These are phyloP conservation scores for Crypturellus undulatus DNA, from an alignment of 2,113 vertebrate genomes.

Conservation along the genomic window DNA sequence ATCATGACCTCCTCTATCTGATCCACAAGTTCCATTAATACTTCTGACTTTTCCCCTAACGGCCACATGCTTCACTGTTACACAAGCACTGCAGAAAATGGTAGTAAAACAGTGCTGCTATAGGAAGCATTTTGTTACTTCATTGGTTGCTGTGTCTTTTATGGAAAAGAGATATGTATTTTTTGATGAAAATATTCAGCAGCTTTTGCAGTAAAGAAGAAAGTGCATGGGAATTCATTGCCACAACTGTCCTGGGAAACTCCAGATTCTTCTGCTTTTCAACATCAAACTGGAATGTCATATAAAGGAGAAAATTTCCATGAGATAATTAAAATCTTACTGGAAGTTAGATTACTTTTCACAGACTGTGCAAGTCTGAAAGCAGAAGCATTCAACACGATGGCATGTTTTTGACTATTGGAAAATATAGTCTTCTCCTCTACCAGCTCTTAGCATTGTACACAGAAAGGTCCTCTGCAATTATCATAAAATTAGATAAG, in stretches of 20 bases:
- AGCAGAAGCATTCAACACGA: background rate
- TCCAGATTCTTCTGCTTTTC: background rate
- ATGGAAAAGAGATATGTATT: background rate
- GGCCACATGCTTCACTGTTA: background rate
- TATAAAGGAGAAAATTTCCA: background rate
- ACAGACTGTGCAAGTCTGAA: background rate
- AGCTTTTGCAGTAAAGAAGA: background rate
- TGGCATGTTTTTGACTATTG: background rate
- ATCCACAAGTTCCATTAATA: background rate
- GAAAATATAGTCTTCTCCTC: background rate
- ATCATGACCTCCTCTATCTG: no score
- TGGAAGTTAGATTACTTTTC: background rate
- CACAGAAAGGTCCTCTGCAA: background rate
- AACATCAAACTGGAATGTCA: background rate
- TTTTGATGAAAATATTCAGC: background rate
- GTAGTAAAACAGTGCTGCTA: background rate
- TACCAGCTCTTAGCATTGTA: background rate
- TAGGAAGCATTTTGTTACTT: background rate
- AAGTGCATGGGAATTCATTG: background rate
- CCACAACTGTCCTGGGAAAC: background rate
- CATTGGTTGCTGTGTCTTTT: background rate
- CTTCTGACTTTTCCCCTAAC: background rate
- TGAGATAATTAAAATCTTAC: constrained; percentile 16
- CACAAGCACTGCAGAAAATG: background rate
- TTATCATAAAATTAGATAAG: constrained; percentile 13